A percentile compares a stretch with the other conserved stretches of the same genome.
Conservation (phyloP, 2,797 vertebrate genomes). For the Chelmon rostratus region DNA sequence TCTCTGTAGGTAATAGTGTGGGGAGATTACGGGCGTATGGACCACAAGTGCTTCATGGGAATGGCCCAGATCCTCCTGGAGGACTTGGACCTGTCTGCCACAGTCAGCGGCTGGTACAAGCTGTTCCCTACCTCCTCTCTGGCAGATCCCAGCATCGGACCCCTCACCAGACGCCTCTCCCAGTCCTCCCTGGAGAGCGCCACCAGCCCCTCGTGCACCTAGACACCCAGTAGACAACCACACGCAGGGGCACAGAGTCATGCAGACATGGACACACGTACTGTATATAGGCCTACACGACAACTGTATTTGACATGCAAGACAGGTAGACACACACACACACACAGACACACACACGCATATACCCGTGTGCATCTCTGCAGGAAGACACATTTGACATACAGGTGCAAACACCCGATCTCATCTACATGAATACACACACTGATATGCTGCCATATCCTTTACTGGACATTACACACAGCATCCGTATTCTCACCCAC, state of each 20-base stretch:
- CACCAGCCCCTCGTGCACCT: conserved; percentile 96
- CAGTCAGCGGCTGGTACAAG: conserved; percentile 97
- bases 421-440: conserved; percentile 32
- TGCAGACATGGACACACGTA: conserved; percentile 68
- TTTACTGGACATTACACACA: conserved; percentile 22
- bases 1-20: conserved; percentile 92
- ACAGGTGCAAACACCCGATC: conserved; percentile 23
- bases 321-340: conserved; percentile 60
- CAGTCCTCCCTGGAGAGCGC: conserved; percentile 99
- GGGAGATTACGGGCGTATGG: conserved; percentile 99
- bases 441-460: conserved; percentile 36
- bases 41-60: conserved; percentile 99
- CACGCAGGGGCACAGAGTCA: conserved; percentile 60
- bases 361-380: conserved; percentile 26
- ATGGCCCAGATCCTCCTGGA: conserved; percentile 99
- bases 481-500: conserved; percentile 38
- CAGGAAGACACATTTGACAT: conserved; percentile 48
- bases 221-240: conserved; percentile 70
- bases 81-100: conserved; percentile 94
- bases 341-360: conserved; percentile 14
- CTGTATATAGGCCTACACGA: conserved; percentile 73
- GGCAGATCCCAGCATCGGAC: conserved; percentile 96
- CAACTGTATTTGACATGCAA: conserved; percentile 65
- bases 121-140: conserved; percentile 98
- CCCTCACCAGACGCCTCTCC: conserved; percentile 95